These are phyloP conservation scores for Eilema griseolum DNA, from an alignment of 2,888 invertebrate genomes.

Conservation along the genomic window DNA sequence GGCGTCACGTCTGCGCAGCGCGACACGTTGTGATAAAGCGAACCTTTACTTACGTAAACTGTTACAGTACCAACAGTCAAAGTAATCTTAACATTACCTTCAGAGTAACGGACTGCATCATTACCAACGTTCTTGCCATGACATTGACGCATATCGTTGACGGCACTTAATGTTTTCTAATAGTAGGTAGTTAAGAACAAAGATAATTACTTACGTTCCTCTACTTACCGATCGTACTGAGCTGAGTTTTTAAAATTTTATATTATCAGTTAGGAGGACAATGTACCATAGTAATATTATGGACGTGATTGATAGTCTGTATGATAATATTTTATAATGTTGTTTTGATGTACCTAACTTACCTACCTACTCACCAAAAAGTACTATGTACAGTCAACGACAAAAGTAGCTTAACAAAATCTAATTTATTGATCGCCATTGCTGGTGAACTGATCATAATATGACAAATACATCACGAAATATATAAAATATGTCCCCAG, in stretches of 20 bases:
- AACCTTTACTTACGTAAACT: slow-evolving; percentile 78
- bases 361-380: too few species aligned
- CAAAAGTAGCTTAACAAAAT: too few species aligned
- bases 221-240: background rate
- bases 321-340: background rate
- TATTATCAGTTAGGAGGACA: background rate
- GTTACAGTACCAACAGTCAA: slow-evolving; percentile 62
- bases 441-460: too few species aligned
- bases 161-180: slow-evolving; percentile 3
- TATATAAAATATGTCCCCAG: too few species aligned
- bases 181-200: slow-evolving; percentile 4
- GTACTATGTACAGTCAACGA: too few species aligned
- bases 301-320: background rate
- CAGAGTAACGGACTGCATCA: slow-evolving; percentile 29
- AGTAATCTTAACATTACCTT: slow-evolving; percentile 51
- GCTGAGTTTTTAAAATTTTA: background rate
- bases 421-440: too few species aligned
- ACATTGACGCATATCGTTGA: slow-evolving; percentile 38
- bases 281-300: background rate
- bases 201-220: background rate
- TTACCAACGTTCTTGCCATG: slow-evolving; percentile 27
- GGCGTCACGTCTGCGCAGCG: slow-evolving; percentile 66
- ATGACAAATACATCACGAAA: too few species aligned
- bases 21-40: slow-evolving; percentile 64
- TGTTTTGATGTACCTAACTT: too few species aligned